These are phyloP conservation scores for Bucco capensis DNA, from an alignment of 2,113 vertebrate genomes.

Conservation along the genomic window DNA sequence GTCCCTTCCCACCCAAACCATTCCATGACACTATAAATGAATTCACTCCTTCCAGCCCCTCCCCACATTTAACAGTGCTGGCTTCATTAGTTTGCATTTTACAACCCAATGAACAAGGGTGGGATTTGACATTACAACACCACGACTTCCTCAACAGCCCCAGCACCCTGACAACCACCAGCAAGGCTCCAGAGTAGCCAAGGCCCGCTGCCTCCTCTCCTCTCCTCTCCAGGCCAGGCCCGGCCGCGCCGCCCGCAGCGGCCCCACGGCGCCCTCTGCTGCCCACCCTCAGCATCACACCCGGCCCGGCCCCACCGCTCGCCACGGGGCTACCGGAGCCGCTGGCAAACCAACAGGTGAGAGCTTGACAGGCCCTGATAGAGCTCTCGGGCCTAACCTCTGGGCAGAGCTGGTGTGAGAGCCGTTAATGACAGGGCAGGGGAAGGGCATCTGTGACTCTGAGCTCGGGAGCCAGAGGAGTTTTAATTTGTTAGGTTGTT, in stretches of 20 bases:
- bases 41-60: background rate
- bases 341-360: accelerated
- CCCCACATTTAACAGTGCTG: background rate
- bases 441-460: background rate
- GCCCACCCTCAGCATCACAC: background rate
- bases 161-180: background rate
- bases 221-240: background rate
- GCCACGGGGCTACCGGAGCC: background rate
- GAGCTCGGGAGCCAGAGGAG: background rate
- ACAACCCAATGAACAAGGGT: accelerated
- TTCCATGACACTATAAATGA: background rate
- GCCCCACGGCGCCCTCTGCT: background rate
- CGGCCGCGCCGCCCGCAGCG: background rate
- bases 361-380: background rate
- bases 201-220: background rate
- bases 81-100: background rate
- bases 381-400: background rate
- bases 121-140: too few species aligned
- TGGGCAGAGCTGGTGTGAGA: too few species aligned
- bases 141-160: accelerated
- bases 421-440: too few species aligned
- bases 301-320: background rate
- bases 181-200: accelerated
- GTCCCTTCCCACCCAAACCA: background rate
- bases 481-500: background rate